Percentiles rank a stretch among this genome's conserved stretches.
phyloP scores from a whole-genome alignment of 1,140 invertebrate species.

The Drosophila pseudoobscura region DNA sequence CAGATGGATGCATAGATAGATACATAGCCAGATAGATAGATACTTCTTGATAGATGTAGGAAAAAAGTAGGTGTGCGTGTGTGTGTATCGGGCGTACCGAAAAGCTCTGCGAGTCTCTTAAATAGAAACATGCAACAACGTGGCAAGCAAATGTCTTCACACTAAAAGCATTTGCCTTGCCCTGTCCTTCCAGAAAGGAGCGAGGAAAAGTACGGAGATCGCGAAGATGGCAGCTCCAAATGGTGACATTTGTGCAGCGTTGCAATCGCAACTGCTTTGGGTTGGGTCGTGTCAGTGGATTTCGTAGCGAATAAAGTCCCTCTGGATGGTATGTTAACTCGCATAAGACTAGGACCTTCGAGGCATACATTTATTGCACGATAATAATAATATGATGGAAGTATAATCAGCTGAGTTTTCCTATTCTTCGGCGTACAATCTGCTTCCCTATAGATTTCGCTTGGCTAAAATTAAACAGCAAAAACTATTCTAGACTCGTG shows the following conservation, averaged over 20 bases:
- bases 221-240: constrained; percentile 13
- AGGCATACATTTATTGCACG: no score
- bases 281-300: no score
- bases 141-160: constrained; percentile 60
- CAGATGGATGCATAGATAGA: not conserved
- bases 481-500: no score
- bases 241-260: constrained; percentile 38
- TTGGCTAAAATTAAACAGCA: no score
- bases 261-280: constrained; percentile 18
- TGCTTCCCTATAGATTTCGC: no score
- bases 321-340: no score
- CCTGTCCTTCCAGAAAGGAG: constrained; percentile 16
- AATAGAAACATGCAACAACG: constrained; percentile 68
- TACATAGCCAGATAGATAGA: not conserved
- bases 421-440: no score
- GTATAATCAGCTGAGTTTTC: no score
- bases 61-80: constrained; percentile 3
- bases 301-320: no score
- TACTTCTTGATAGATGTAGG: not conserved
- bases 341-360: no score
- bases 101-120: constrained; percentile 56
- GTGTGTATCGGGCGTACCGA: constrained; percentile 56
- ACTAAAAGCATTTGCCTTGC: constrained; percentile 67
- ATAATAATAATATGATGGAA: no score
- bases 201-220: constrained; percentile 6